A percentile compares a stretch with the other conserved stretches of the same genome.
These are phyloP conservation scores for Bombus consobrinus DNA, from an alignment of 1,140 invertebrate genomes.

Conservation along the genomic window DNA sequence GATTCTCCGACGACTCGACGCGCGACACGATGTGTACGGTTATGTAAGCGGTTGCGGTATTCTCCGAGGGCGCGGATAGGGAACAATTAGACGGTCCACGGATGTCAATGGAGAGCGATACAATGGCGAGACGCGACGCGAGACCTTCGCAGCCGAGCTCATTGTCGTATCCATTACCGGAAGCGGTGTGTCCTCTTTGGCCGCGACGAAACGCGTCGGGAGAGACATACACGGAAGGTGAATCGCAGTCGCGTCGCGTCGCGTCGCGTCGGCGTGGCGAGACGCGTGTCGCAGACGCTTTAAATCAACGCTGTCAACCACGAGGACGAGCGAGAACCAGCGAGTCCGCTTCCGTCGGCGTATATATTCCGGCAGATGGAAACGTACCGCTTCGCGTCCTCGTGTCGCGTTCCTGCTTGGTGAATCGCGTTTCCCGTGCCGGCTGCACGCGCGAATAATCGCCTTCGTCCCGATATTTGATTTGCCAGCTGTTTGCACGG, in stretches of 20 bases:
- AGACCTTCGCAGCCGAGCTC: slow-evolving; percentile 60
- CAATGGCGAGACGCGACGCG: slow-evolving; percentile 59
- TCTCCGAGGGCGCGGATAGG: slow-evolving; percentile 52
- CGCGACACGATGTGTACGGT: background rate
- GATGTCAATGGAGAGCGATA: slow-evolving; percentile 59
- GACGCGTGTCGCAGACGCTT: slow-evolving; percentile 49
- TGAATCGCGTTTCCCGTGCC: slow-evolving; percentile 57
- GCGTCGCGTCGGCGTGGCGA: slow-evolving; percentile 21
- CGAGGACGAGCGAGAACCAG: background rate
- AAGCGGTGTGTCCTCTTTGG: slow-evolving; percentile 28
- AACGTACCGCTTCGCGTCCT: slow-evolving; percentile 11
- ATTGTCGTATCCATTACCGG: slow-evolving; percentile 66
- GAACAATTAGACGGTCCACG: slow-evolving; percentile 64
- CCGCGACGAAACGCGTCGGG: background rate
- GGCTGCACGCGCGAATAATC: slow-evolving; percentile 57
- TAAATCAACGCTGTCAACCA: slow-evolving; percentile 62
- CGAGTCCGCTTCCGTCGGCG: background rate
- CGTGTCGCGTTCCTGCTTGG: background rate
- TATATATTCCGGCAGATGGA: slow-evolving; percentile 25
- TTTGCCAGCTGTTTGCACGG: slow-evolving; percentile 54
- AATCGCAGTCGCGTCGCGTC: slow-evolving; percentile 22
- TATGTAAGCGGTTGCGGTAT: slow-evolving; percentile 29
- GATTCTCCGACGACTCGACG: background rate
- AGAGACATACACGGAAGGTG: background rate
- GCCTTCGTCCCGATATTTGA: slow-evolving; percentile 58